Evolutionary conservation across 2,797 vertebrate species (phyloP).

Genomic region (Eptatretus atami): DNA sequence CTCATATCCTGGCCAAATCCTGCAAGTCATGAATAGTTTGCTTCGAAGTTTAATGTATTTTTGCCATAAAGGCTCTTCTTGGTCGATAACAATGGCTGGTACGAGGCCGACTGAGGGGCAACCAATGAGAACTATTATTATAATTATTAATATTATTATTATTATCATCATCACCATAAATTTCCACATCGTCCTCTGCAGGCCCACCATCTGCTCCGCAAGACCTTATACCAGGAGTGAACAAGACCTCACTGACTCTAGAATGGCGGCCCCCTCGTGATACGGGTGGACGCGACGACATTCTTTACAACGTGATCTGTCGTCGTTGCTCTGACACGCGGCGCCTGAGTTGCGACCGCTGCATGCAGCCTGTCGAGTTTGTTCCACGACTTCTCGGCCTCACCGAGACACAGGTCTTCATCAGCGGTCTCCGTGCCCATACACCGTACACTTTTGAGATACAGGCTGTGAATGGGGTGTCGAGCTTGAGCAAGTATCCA

Average conservation of each 20-base stretch:
- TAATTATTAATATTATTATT: no score
- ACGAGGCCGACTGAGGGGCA: no score
- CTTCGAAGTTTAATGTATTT: no score
- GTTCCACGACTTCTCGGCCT: constrained; percentile 59
- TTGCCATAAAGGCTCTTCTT: no score
- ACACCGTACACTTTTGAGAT: constrained; percentile 86
- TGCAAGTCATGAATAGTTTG: no score
- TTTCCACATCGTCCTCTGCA: constrained; percentile 11
- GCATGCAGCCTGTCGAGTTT: constrained; percentile 83
- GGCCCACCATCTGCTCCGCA: constrained; percentile 73
- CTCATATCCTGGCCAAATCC: no score
- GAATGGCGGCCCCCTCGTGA: constrained; percentile 81
- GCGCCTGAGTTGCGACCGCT: constrained; percentile 51
- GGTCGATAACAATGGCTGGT: no score
- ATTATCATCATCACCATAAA: neutral
- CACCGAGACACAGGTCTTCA: constrained; percentile 55
- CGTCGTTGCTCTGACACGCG: constrained; percentile 62
- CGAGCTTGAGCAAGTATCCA: constrained; percentile 65
- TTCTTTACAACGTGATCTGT: constrained; percentile 93
- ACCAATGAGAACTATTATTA: no score
- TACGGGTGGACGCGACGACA: constrained; percentile 48
- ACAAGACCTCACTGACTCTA: constrained; percentile 77
- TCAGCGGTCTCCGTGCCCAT: constrained; percentile 78
- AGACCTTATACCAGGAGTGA: constrained; percentile 81
- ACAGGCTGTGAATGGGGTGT: constrained; percentile 75